phyloP scores from a whole-genome alignment of 2,797 vertebrate genomes.

The Xerus rutilus region DNA sequence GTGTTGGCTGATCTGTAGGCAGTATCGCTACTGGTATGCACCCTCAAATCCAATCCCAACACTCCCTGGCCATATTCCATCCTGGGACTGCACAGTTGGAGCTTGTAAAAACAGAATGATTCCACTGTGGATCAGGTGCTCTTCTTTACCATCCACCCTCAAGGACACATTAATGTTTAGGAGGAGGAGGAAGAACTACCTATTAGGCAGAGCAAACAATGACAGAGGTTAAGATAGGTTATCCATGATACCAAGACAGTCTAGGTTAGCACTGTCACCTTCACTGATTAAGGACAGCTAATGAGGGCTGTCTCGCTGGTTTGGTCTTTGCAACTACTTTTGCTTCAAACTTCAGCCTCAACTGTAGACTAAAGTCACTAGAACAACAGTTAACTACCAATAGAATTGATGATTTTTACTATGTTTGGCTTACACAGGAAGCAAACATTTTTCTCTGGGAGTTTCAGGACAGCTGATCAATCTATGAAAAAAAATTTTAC shows the following conservation, averaged over 20 bases:
- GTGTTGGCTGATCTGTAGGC: conserved; percentile 58
- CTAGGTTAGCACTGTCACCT: neutral
- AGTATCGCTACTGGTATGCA: conserved; percentile 58
- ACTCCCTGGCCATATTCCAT: conserved; percentile 25
- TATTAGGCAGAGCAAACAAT: neutral
- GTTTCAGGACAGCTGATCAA: conserved; percentile 35
- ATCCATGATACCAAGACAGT: neutral
- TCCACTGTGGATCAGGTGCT: conserved; percentile 47
- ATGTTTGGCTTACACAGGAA: conserved; percentile 25
- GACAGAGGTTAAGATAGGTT: neutral
- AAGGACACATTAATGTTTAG: neutral
- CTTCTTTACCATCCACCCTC: neutral
- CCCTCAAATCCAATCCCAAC: conserved; percentile 53
- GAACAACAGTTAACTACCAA: conserved; percentile 4
- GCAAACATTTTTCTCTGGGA: conserved; percentile 4
- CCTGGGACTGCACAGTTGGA: neutral
- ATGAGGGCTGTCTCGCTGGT: neutral
- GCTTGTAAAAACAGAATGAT: conserved; percentile 64
- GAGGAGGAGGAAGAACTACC: neutral
- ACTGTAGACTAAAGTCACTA: neutral
- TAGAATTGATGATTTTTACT: conserved; percentile 40
- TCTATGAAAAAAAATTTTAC: conserved; percentile 43
- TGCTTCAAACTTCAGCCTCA: conserved; percentile 32
- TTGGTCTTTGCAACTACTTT: conserved; percentile 31
- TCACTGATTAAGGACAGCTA: neutral